phyloP scores from a whole-genome alignment of 1,140 invertebrate genomes.

The Zaprionus camerounensis region DNA sequence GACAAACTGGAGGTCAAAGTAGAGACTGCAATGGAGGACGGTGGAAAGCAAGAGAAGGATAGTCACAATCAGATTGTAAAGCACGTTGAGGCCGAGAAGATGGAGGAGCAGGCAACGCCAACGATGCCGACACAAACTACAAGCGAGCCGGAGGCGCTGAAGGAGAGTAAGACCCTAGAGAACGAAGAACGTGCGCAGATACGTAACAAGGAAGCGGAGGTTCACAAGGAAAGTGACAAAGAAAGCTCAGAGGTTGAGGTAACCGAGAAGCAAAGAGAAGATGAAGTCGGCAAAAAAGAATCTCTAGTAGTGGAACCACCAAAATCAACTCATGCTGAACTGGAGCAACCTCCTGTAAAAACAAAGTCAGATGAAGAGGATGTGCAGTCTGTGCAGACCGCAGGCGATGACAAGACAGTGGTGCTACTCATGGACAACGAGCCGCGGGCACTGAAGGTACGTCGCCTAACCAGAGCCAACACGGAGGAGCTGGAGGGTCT shows the following conservation, averaged over 20 bases:
- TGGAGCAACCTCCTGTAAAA: background rate
- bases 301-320: background rate
- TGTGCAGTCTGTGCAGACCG: slow-evolving; percentile 28
- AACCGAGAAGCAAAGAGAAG: background rate
- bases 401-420: slow-evolving; percentile 68
- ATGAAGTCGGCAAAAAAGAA: background rate
- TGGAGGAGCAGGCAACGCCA: slow-evolving; percentile 22
- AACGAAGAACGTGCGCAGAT: slow-evolving; percentile 62
- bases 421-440: slow-evolving; percentile 78
- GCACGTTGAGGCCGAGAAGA: slow-evolving; percentile 46
- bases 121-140: background rate
- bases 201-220: slow-evolving; percentile 36
- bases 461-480: slow-evolving; percentile 74
- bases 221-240: background rate
- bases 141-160: slow-evolving; percentile 53
- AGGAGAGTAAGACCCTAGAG: slow-evolving; percentile 64
- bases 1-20: background rate
- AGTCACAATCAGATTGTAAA: slow-evolving; percentile 49
- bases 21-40: background rate
- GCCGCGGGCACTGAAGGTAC: slow-evolving; percentile 68
- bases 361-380: background rate
- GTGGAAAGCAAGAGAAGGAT: background rate
- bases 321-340: background rate
- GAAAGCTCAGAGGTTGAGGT: background rate
- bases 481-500: slow-evolving; percentile 76